Conservation (phyloP, 2,888 invertebrate species). For the Eurytoma adleriae region DNA sequence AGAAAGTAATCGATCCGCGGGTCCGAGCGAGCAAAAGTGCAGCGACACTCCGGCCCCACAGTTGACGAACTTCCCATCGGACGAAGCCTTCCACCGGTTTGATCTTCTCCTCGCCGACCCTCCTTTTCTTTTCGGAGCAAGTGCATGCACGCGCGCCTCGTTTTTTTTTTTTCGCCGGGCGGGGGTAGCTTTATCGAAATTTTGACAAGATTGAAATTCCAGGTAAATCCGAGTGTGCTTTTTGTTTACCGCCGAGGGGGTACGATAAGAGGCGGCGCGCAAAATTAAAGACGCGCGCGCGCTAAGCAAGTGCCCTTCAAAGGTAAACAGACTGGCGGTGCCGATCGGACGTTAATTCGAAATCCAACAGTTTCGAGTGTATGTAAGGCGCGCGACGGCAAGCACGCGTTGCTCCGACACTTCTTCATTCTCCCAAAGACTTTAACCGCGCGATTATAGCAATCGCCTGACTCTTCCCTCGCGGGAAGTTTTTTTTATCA, state of each 20-base stretch:
- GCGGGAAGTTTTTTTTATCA: constrained; percentile 21
- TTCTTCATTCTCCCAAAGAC: constrained; percentile 1
- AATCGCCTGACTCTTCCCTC: constrained; percentile 43
- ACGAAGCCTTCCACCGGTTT: no score
- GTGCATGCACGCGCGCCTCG: no score
- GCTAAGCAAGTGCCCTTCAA: constrained; percentile 17
- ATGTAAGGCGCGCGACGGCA: not conserved
- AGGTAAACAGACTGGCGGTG: constrained; percentile 22
- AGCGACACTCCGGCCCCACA: not conserved
- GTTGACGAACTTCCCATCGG: not conserved
- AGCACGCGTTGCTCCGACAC: not conserved
- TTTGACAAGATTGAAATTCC: no score
- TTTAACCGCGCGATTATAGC: not conserved
- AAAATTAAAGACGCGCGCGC: constrained; percentile 1
- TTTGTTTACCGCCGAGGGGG: not conserved
- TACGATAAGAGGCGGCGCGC: not conserved
- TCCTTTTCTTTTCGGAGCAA: no score
- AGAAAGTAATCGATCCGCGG: no score
- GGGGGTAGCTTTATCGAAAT: no score
- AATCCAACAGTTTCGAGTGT: constrained; percentile 30
- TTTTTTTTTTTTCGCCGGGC: no score
- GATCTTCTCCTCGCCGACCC: no score
- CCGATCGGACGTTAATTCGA: constrained; percentile 27
- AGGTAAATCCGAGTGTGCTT: no score
- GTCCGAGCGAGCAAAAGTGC: not conserved